Evolutionary conservation across 2,113 vertebrate species (phyloP).

Genomic region (Mobula hypostoma): DNA sequence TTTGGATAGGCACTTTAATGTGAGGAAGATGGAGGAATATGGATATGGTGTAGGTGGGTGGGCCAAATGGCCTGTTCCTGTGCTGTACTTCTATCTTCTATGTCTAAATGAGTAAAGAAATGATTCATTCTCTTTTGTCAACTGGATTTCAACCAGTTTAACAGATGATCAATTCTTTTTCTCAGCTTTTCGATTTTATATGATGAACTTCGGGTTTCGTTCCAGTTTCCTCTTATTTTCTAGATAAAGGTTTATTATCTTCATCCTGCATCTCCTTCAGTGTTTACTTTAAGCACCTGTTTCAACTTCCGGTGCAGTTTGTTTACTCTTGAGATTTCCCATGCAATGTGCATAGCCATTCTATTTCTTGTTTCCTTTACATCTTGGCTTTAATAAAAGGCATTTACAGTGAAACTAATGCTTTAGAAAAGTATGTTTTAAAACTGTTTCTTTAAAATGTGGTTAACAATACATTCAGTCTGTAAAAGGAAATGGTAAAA

Average conservation of each 20-base stretch:
- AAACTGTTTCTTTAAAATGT: not conserved
- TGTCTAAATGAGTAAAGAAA: too few species aligned
- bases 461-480: not conserved
- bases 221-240: not conserved
- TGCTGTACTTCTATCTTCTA: too few species aligned
- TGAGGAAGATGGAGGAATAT: too few species aligned
- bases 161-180: not conserved
- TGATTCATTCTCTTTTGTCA: not conserved
- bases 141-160: not conserved
- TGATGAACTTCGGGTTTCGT: not conserved
- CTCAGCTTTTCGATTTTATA: not conserved
- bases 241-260: not conserved
- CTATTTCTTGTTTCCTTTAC: not conserved
- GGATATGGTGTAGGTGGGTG: too few species aligned
- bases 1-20: too few species aligned
- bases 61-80: too few species aligned
- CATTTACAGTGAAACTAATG: not conserved
- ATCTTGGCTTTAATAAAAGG: not conserved
- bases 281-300: not conserved
- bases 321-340: not conserved
- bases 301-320: not conserved
- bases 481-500: not conserved
- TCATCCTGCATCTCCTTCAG: not conserved
- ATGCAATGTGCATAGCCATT: not conserved
- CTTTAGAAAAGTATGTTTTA: not conserved